phyloP scores from a whole-genome alignment of 2,797 vertebrate species.

The Enteromius treurensis region DNA sequence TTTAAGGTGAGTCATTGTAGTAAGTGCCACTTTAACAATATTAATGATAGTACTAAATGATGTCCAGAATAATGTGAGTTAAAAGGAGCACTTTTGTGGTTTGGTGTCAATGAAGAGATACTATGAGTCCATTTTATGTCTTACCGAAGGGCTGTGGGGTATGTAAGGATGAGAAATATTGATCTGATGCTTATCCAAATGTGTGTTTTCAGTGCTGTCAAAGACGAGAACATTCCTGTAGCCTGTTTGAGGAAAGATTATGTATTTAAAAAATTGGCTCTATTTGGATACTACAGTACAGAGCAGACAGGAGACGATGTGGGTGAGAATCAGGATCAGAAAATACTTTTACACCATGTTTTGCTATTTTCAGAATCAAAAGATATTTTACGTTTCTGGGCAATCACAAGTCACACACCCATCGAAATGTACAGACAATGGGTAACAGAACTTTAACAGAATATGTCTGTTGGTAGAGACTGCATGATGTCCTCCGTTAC shows the following conservation, averaged over 20 bases:
- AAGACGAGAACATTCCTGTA: background rate
- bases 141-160: background rate
- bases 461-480: background rate
- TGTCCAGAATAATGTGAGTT: slow-evolving; percentile 16
- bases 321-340: background rate
- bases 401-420: background rate
- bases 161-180: background rate
- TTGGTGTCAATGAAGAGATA: slow-evolving; percentile 8
- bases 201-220: slow-evolving; percentile 8
- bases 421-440: background rate
- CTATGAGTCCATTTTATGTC: background rate
- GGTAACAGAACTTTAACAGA: background rate
- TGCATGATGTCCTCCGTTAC: background rate
- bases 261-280: background rate
- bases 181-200: slow-evolving; percentile 10
- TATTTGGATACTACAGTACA: background rate
- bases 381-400: background rate
- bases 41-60: slow-evolving; percentile 4
- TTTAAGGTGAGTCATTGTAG: slow-evolving; percentile 3
- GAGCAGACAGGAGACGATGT: background rate
- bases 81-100: slow-evolving; percentile 23
- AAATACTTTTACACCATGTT: background rate
- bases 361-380: background rate
- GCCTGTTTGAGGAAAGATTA: background rate
- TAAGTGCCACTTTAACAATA: slow-evolving; percentile 11